Base-by-base conservation (phyloP, 2,797 vertebrate genomes). In the Alectoris magna region DNA sequence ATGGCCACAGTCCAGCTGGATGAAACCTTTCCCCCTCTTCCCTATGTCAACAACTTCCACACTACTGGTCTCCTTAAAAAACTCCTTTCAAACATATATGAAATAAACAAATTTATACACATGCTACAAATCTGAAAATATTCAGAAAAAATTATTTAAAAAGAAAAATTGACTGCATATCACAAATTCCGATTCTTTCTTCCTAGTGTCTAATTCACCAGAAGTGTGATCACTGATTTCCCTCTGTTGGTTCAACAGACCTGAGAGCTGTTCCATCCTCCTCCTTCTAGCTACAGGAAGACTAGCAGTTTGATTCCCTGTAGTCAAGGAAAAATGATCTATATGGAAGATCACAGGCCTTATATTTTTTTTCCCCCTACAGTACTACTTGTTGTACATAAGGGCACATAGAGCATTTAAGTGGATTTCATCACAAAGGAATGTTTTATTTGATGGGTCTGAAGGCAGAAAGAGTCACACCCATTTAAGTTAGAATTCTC, bases 11-110 rank as follows among this genome's bases (percentile, higher is more conserved):
- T 96, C 78, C 70, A 92, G 44, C 14, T 82, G 78, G 85, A 92
- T 92, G 93, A 96, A 95, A 81, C 38, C 73, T 88, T 90, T 93
- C 80, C 75, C 59, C 46, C 27, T 49, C 80, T 71, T 80, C 41
- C 46, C 26, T 21, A 36, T 16, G 38, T 74, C 89, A 71, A 72
- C 53, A 91, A 80, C 71, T 91, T 86, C 22, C 63, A 77, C 8
- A 31, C 31, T 59, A 70, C 68, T 67, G 29, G 43, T 75, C 36
- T 68, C 74, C 58, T 89, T 62, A 46, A 89, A 83, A 56, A 10
- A 49, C 24, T 75, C 4, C 9, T 76, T 90, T 86, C 83, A 39
- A 83, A 78, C 75, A 55, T 67, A 90, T 24, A 77, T 66, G 36
- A 67, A 68, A 46, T 13, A 66, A 78, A 69, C 21, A 53, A 59